phyloP scores from a whole-genome alignment of 64 coral and sea anemone genomes.

The Actinia tenebrosa region DNA sequence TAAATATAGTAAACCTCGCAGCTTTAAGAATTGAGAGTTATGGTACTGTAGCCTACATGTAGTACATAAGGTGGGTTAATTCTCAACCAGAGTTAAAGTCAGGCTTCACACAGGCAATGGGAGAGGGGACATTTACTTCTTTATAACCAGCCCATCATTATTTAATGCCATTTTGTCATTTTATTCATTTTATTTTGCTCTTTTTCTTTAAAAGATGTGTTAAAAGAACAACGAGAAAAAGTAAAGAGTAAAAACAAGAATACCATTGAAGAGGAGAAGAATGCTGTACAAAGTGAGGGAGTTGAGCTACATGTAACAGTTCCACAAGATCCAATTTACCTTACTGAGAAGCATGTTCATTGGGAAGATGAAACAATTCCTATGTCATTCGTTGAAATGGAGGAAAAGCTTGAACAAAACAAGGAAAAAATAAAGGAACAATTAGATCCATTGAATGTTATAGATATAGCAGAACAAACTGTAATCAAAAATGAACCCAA shows the following conservation, averaged over 20 bases:
- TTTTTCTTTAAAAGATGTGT: not conserved
- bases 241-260: not conserved
- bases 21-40: too few species aligned
- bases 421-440: not conserved
- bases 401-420: not conserved
- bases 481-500: not conserved
- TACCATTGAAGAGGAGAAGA: not conserved
- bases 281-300: not conserved
- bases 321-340: not conserved
- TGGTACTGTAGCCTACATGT: too few species aligned
- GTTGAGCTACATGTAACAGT: not conserved
- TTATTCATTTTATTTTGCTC: too few species aligned
- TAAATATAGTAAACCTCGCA: too few species aligned
- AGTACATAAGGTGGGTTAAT: too few species aligned
- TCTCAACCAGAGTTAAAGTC: too few species aligned
- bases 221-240: not conserved
- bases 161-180: too few species aligned
- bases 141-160: too few species aligned
- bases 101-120: too few species aligned
- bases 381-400: not conserved
- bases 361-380: conserved; percentile 18
- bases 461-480: not conserved
- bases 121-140: too few species aligned
- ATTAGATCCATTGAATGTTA: not conserved
- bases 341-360: conserved; percentile 21